Base-by-base conservation (phyloP, 2,113 vertebrate species). In the Nipponia nippon region DNA sequence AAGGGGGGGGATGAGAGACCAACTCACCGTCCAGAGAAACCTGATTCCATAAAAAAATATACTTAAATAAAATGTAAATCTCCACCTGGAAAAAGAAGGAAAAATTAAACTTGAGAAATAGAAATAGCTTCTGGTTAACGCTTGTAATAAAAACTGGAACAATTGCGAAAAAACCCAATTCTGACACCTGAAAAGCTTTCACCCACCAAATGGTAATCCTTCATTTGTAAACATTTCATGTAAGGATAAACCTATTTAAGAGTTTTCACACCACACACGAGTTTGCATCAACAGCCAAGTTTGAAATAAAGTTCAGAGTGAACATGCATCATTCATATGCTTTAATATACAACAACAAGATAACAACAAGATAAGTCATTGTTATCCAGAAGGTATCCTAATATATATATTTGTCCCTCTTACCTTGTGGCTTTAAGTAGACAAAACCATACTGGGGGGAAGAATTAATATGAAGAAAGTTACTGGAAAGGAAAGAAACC, bases 1-100 rank as follows among this genome's bases (percentile, higher is more conserved):
- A 47, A 12, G 0, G 1, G 11, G 3, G 12, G 16, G 11, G 23
- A 4, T 40, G 38, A 71, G 49, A 92, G 29, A 81, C 14, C 93
- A 75, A 98, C 99, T 99, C 98, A 99, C 99, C 99, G 98, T 98
- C 99, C 99, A 99, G 72, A 99, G 98, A 98, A 99, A 99, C 96
- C 95, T 98, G 97, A 99, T 91, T 89, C 99, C 99, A 83, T 99
- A 99, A 93, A 95, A 98, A 98, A 99, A 99, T 98, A 99, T 98
- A 98, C 95, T 98, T 96, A 99, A 98, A 98, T 99, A 99, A 98
- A 99, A 99, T 92, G 98, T 99, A 98, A 99, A 99, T 98, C 99
- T 99, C 99, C 99, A 99, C 99, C 99, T 99, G 89, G 29, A 95
- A 88, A 93, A 67, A 97, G 61, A 82, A 98, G 73, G 42, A 84